phyloP scores from a whole-genome alignment of 2,888 invertebrate species.

The Pterostichus madidus region DNA sequence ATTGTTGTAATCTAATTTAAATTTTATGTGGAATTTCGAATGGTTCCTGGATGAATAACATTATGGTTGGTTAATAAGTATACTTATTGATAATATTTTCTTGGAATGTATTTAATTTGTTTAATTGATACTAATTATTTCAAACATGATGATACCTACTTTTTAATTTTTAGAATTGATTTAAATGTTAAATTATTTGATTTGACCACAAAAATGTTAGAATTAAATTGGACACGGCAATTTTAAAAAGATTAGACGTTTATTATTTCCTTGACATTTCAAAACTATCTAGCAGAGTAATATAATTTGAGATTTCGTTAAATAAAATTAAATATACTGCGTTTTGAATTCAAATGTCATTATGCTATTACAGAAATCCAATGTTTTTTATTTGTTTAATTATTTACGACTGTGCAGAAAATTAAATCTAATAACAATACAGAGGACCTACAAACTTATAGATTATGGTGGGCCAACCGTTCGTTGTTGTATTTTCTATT shows the following conservation, averaged over 20 bases:
- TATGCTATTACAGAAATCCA: too few relatives aligned
- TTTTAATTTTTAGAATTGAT: too few relatives aligned
- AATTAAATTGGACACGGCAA: conserved; percentile 1
- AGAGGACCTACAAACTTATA: too few relatives aligned
- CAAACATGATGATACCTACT: too few relatives aligned
- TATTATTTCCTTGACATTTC: conserved; percentile 34
- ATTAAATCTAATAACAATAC: too few relatives aligned
- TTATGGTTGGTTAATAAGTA: not conserved
- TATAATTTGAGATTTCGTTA: too few relatives aligned
- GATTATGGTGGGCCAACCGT: too few relatives aligned
- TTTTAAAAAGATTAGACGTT: conserved; percentile 21
- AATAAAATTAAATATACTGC: too few relatives aligned
- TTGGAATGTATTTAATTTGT: conserved; percentile 11
- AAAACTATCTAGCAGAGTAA: not conserved
- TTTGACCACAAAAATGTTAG: conserved; percentile 11
- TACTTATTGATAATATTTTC: not conserved
- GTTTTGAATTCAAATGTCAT: too few relatives aligned
- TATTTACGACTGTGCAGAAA: too few relatives aligned
- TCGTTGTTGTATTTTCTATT: too few relatives aligned
- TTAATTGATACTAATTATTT: conserved; percentile 9
- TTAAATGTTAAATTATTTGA: not conserved
- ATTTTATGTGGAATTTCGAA: conserved; percentile 26
- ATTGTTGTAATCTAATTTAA: conserved; percentile 27
- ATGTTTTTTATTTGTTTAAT: too few relatives aligned
- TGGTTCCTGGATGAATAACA: conserved; percentile 2